Percentiles rank a stretch among this genome's conserved stretches.
Evolutionary conservation across 2,888 invertebrate species (phyloP).

Genomic region (Ochropleura leucogaster): DNA sequence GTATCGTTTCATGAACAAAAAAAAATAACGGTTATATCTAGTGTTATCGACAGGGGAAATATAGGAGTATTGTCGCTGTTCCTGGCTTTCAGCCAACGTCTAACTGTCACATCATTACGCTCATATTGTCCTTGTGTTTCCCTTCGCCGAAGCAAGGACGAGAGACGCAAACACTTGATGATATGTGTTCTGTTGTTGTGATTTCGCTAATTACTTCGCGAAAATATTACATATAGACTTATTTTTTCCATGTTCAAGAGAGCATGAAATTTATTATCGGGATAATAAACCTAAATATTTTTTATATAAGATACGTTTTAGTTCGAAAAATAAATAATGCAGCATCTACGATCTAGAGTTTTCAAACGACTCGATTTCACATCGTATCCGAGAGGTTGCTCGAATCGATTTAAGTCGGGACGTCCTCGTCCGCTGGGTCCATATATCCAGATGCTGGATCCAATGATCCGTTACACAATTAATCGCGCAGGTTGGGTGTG

Average conservation of each 20-base stretch:
- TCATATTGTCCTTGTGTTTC: slow-evolving; percentile 58
- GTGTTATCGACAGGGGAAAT: slow-evolving; percentile 79
- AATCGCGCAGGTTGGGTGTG: slow-evolving; percentile 48
- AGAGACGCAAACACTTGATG: slow-evolving; percentile 49
- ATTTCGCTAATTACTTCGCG: slow-evolving; percentile 49
- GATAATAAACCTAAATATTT: slow-evolving; percentile 24
- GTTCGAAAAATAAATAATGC: slow-evolving; percentile 56
- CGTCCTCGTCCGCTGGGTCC: slow-evolving; percentile 35
- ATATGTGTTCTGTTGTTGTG: slow-evolving; percentile 50
- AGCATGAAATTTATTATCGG: slow-evolving; percentile 16
- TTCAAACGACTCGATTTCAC: slow-evolving; percentile 57
- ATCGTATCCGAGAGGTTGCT: slow-evolving; percentile 33
- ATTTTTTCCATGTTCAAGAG: slow-evolving; percentile 28
- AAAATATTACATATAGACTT: slow-evolving; percentile 12
- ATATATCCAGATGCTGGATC: slow-evolving; percentile 50
- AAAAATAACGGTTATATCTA: slow-evolving; percentile 60
- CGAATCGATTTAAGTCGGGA: slow-evolving; percentile 56
- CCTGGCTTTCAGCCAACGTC: slow-evolving; percentile 79
- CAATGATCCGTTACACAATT: slow-evolving; percentile 58
- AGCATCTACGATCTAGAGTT: slow-evolving; percentile 46
- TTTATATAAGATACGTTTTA: slow-evolving; percentile 13
- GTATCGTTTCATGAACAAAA: slow-evolving; percentile 32
- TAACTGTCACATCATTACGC: slow-evolving; percentile 66
- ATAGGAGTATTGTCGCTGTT: slow-evolving; percentile 76
- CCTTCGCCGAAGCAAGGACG: slow-evolving; percentile 47